Conservation (phyloP, 2,113 vertebrate species). For the Bostrychus sinensis region DNA sequence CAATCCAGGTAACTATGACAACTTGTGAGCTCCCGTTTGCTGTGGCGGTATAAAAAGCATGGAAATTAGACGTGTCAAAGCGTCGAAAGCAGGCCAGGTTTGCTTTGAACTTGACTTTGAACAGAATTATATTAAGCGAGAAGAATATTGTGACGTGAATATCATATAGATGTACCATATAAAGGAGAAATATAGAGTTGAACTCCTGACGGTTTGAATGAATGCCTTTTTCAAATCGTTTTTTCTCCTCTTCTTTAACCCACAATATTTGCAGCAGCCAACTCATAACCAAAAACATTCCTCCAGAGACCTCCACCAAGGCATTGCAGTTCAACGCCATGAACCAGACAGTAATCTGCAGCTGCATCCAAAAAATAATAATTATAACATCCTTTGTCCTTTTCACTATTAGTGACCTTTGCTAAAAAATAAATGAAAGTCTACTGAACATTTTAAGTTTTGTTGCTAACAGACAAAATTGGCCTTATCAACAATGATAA, state of each 20-base stretch:
- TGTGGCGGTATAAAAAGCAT: not conserved
- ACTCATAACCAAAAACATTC: too few relatives aligned
- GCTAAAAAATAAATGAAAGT: too few relatives aligned
- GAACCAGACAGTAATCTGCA: not conserved
- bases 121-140: not conserved
- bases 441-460: too few relatives aligned
- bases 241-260: not conserved
- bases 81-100: not conserved
- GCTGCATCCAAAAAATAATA: too few relatives aligned
- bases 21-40: not conserved
- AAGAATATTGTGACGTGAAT: not conserved
- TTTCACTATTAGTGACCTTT: too few relatives aligned
- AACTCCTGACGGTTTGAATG: not conserved
- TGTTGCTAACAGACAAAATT: too few relatives aligned
- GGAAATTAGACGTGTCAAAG: not conserved
- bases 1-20: conserved; percentile 86
- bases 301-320: not conserved
- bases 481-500: too few relatives aligned
- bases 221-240: not conserved
- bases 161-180: not conserved
- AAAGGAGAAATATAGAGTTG: not conserved
- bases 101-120: conserved; percentile 20
- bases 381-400: too few relatives aligned
- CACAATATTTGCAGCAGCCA: too few relatives aligned
- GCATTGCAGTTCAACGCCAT: too few relatives aligned